phyloP scores from a whole-genome alignment of 2,797 vertebrate species.

The Alauda arvensis region DNA sequence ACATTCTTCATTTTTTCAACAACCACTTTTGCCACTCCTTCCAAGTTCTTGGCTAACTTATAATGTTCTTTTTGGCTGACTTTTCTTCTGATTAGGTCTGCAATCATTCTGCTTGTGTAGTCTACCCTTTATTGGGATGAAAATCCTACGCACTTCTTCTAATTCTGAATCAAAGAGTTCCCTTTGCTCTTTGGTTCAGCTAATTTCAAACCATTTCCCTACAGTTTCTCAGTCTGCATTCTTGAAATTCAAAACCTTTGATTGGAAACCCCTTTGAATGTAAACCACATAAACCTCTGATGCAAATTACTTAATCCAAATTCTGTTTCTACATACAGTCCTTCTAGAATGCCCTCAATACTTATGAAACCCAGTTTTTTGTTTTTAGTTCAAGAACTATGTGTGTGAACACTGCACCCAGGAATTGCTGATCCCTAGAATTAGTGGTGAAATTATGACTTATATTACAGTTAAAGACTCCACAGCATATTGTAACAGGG shows the following conservation, averaged over 20 bases:
- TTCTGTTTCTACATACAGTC: background rate
- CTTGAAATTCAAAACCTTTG: constrained; percentile 2
- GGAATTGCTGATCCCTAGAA: background rate
- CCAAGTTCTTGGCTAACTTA: background rate
- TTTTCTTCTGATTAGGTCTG: background rate
- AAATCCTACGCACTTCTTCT: background rate
- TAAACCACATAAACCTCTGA: background rate
- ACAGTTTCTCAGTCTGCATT: background rate
- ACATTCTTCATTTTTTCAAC: background rate
- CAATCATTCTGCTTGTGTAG: background rate
- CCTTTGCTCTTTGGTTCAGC: background rate
- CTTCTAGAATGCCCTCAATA: background rate
- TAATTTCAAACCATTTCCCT: background rate
- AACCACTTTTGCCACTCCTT: constrained; percentile 2
- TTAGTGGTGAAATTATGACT: background rate
- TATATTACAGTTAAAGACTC: background rate
- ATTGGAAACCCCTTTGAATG: background rate
- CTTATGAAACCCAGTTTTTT: background rate
- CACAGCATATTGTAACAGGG: background rate
- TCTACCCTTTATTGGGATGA: background rate
- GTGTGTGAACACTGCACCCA: background rate
- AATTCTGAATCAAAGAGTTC: constrained; percentile 3
- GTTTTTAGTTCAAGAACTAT: background rate
- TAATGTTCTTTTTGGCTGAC: background rate
- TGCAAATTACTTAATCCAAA: background rate